phyloP scores from a whole-genome alignment of 1,140 invertebrate species.

The Neodiprion pinetum region DNA sequence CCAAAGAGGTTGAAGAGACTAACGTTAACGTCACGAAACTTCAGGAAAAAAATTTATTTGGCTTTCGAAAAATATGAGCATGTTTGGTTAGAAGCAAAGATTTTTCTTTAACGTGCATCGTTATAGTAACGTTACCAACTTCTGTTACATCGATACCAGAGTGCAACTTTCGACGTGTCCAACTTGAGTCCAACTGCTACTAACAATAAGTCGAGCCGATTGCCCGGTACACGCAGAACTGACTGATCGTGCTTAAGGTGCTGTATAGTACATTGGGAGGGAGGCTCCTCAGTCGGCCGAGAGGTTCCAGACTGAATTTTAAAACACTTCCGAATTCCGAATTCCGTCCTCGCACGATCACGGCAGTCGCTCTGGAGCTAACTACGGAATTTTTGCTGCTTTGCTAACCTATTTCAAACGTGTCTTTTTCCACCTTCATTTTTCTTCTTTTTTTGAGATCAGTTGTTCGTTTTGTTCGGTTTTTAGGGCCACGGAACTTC shows the following conservation, averaged over 20 bases:
- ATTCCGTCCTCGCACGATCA: slow-evolving; percentile 2
- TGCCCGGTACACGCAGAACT: neutral
- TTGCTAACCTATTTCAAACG: neutral
- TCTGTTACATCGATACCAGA: too few species aligned
- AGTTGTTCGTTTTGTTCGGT: too few species aligned
- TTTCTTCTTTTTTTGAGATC: neutral
- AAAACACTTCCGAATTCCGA: neutral
- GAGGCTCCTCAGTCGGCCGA: neutral
- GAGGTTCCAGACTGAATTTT: neutral
- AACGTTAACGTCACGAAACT: too few species aligned
- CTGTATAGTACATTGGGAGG: neutral
- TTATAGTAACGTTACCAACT: too few species aligned
- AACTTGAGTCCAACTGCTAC: neutral
- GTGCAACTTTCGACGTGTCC: neutral
- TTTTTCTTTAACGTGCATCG: too few species aligned
- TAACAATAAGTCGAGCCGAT: neutral
- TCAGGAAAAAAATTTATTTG: too few species aligned
- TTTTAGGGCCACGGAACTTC: too few species aligned
- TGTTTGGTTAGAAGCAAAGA: too few species aligned
- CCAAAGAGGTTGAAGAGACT: too few species aligned
- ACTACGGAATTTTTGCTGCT: neutral
- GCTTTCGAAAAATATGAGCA: too few species aligned
- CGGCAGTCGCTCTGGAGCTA: neutral
- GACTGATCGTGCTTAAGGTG: neutral
- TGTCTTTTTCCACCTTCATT: neutral